These are phyloP conservation scores for Andinoacara biseriatus DNA, from an alignment of 2,113 vertebrate genomes.

Conservation along the genomic window DNA sequence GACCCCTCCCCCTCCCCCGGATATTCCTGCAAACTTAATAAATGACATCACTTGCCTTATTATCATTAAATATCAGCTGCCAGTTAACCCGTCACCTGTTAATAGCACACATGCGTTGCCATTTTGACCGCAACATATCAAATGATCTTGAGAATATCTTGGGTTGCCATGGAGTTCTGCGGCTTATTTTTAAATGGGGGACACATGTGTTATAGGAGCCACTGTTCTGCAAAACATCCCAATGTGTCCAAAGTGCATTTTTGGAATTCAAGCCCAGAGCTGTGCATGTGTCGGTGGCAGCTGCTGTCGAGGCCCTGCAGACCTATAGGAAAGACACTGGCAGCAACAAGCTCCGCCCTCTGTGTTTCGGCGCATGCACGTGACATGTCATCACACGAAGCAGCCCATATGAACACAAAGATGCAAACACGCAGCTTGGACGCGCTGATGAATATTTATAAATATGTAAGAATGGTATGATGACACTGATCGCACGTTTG, in stretches of 20 bases:
- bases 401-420: background rate
- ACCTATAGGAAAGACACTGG: constrained; percentile 42
- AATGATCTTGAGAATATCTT: constrained; percentile 48
- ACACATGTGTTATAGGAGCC: constrained; percentile 54
- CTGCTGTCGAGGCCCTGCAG: constrained; percentile 81
- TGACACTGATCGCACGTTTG: background rate
- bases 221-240: constrained; percentile 68
- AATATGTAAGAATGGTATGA: accelerated
- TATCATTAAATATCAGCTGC: background rate
- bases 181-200: constrained; percentile 69
- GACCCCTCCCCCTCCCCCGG: too few relatives aligned
- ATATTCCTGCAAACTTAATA: background rate
- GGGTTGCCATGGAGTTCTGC: constrained; percentile 58
- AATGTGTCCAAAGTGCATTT: constrained; percentile 70
- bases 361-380: constrained; percentile 22
- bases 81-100: constrained; percentile 27
- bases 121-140: constrained; percentile 23
- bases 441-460: background rate
- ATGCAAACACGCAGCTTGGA: background rate
- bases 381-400: background rate
- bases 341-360: constrained; percentile 32
- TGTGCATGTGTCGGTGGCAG: constrained; percentile 82
- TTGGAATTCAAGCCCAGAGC: constrained; percentile 74
- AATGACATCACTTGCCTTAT: constrained; percentile 13
- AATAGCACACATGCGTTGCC: background rate